Conservation (phyloP, 2,113 vertebrate species). For the Vanacampus margaritifer region DNA sequence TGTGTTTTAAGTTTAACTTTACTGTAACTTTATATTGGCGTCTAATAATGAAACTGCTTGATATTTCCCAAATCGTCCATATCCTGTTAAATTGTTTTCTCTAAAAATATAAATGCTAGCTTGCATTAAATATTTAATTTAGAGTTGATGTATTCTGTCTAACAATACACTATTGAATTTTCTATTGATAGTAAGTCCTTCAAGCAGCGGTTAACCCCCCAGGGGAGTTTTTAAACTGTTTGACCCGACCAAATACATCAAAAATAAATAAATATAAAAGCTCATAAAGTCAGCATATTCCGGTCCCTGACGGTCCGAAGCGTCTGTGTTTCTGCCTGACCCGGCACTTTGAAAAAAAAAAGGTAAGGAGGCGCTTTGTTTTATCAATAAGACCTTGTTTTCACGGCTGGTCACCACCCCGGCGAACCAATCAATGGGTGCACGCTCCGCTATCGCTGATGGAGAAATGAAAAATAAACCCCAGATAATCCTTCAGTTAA, state of each 20-base stretch:
- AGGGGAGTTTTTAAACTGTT: conserved; percentile 55
- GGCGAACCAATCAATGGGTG: conserved; percentile 98
- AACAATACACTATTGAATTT: conserved; percentile 23
- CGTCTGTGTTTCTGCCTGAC: conserved; percentile 64
- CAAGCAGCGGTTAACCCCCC: conserved; percentile 61
- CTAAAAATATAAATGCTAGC: neutral
- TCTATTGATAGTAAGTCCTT: conserved; percentile 47
- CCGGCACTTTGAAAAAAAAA: conserved; percentile 49
- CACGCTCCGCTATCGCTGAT: conserved; percentile 92
- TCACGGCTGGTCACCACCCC: conserved; percentile 95
- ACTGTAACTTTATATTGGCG: neutral
- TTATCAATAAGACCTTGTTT: conserved; percentile 92
- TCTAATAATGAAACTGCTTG: neutral
- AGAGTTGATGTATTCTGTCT: neutral
- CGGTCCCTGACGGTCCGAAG: conserved; percentile 43
- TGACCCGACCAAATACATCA: conserved; percentile 48
- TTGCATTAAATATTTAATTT: neutral
- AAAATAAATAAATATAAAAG: conserved; percentile 7
- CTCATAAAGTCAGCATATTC: conserved; percentile 42
- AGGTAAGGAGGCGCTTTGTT: conserved; percentile 74
- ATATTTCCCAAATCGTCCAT: neutral
- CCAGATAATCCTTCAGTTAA: conserved; percentile 99
- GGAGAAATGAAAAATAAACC: conserved; percentile 99
- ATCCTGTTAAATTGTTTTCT: neutral
- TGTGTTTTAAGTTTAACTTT: neutral